Conservation (phyloP, 2,888 invertebrate species). For the Pterostichus niger region DNA sequence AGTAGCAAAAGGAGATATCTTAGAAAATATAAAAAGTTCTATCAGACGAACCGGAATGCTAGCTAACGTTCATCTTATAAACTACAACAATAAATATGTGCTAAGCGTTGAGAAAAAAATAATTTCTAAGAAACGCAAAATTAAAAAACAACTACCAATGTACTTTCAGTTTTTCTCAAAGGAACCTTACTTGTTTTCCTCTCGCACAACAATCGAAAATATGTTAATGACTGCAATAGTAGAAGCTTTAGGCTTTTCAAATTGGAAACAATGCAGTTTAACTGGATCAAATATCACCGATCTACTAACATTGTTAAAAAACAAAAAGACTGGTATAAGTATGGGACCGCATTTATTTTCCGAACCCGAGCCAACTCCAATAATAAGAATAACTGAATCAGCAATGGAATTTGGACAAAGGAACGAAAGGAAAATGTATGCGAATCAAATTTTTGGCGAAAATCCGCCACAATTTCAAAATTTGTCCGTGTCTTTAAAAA, state of each 20-base stretch:
- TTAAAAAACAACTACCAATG: not conserved
- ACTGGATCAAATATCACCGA: constrained; percentile 40
- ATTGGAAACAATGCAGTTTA: constrained; percentile 24
- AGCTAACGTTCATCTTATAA: constrained; percentile 9
- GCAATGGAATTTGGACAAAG: constrained; percentile 4
- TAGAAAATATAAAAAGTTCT: constrained; percentile 24
- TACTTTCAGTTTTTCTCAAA: constrained; percentile 50
- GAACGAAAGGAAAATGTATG: not conserved
- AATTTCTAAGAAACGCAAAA: constrained; percentile 37
- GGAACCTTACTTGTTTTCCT: constrained; percentile 53
- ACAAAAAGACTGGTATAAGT: not conserved
- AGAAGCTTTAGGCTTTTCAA: constrained; percentile 41
- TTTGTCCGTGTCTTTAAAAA: constrained; percentile 30
- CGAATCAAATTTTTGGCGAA: constrained; percentile 38
- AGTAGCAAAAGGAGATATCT: not conserved
- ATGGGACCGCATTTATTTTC: constrained; percentile 8
- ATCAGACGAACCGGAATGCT: constrained; percentile 18
- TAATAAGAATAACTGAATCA: not conserved
- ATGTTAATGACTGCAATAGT: constrained; percentile 13
- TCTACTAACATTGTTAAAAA: constrained; percentile 32
- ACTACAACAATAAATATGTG: constrained; percentile 14
- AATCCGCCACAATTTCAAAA: constrained; percentile 39
- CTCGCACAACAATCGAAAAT: constrained; percentile 11
- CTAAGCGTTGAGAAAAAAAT: constrained; percentile 49
- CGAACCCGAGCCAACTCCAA: not conserved